Evolutionary conservation across 2,888 invertebrate species (phyloP).

Genomic region (Eupeodes latifasciatus): DNA sequence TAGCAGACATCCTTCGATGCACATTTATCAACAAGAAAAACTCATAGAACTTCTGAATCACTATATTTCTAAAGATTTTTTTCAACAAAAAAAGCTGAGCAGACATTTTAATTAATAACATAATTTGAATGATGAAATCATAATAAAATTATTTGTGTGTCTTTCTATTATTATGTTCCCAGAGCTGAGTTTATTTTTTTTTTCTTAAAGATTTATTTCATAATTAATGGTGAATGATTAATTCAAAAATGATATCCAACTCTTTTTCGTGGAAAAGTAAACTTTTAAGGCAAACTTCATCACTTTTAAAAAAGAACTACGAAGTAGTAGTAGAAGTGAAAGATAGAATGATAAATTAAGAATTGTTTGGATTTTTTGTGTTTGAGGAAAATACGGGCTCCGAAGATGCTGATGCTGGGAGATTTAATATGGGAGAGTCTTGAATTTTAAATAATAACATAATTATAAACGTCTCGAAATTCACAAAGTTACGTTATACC

Average conservation of each 20-base stretch:
- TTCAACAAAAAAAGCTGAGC: neutral
- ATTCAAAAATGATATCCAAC: conserved; percentile 47
- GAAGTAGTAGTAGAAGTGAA: conserved; percentile 41
- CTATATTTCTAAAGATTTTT: conserved; percentile 20
- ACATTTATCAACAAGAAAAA: neutral
- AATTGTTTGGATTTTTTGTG: conserved; percentile 55
- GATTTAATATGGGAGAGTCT: conserved; percentile 34
- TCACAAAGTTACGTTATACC: conserved; percentile 43
- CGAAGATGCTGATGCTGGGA: neutral
- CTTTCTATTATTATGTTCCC: conserved; percentile 20
- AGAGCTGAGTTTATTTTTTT: conserved; percentile 39
- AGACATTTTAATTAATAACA: conserved; percentile 58
- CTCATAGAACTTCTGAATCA: conserved; percentile 29
- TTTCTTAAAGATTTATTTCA: neutral
- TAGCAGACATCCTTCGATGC: neutral
- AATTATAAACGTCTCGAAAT: conserved; percentile 61
- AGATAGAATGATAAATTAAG: conserved; percentile 59
- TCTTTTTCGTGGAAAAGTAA: conserved; percentile 51
- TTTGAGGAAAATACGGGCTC: conserved; percentile 55
- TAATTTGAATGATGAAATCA: conserved; percentile 54
- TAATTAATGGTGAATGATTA: conserved; percentile 61
- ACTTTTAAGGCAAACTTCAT: conserved; percentile 47
- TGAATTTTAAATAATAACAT: conserved; percentile 66
- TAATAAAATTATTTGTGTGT: conserved; percentile 26
- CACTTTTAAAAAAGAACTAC: neutral